phyloP scores from a whole-genome alignment of 2,888 invertebrate species.

The Mythimna albipuncta region DNA sequence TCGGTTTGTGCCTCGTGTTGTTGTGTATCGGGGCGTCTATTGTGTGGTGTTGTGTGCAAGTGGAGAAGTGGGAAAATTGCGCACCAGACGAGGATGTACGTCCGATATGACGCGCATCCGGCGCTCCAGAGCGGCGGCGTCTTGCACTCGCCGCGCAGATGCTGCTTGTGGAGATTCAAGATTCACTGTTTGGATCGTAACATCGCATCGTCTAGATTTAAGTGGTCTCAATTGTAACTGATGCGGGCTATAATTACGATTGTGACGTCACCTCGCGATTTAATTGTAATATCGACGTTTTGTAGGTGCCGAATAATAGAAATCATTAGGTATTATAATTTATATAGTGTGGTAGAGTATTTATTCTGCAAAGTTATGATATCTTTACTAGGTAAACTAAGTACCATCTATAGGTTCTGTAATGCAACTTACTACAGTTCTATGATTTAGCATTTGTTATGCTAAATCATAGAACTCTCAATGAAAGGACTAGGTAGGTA shows the following conservation, averaged over 20 bases:
- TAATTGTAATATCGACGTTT: conserved; percentile 47
- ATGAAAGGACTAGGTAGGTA: too few species aligned
- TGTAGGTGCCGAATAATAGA: conserved; percentile 20
- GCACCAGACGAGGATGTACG: conserved; percentile 85
- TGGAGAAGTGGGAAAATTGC: conserved; percentile 83
- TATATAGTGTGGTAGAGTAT: conserved; percentile 11
- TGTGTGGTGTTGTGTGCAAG: conserved; percentile 69
- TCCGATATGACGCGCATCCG: conserved; percentile 86
- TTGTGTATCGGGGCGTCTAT: conserved; percentile 67
- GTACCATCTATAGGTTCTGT: too few species aligned
- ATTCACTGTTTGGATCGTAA: conserved; percentile 57
- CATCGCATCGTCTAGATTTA: conserved; percentile 58
- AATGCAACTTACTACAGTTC: too few species aligned
- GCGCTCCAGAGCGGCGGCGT: conserved; percentile 63
- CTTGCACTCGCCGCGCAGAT: conserved; percentile 57
- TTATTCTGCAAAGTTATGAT: background rate
- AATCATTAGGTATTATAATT: background rate
- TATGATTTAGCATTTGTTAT: too few species aligned
- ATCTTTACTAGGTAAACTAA: background rate
- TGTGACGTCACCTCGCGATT: conserved; percentile 49
- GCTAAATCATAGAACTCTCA: too few species aligned
- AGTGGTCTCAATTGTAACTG: conserved; percentile 64
- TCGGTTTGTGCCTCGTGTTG: conserved; percentile 68
- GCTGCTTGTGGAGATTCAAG: conserved; percentile 56
- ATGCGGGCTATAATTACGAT: conserved; percentile 61